Evolutionary conservation across 2,888 invertebrate species (phyloP), one percentile per base, ranked within the genome.

Genomic region (Drosophila nigritarsus): DNA sequence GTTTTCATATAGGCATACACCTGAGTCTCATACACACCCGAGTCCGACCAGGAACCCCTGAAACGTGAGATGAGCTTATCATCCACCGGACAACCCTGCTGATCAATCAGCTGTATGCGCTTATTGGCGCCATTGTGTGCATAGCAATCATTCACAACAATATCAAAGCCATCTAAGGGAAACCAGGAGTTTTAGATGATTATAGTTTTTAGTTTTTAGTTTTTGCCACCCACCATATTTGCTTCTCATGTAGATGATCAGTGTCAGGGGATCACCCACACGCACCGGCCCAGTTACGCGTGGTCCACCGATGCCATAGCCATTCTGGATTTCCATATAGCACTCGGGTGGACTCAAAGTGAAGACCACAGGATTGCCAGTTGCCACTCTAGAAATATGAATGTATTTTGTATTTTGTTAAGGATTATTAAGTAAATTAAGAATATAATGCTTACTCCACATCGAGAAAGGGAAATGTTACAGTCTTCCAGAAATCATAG

Each of bases 401-500:
- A 1, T 11, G 3, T 24, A 11, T 29, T 4, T 2, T 2, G n/a
- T 0, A 20, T 27, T 2, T 6, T 8, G 8, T 18, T 20, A 18
- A 13, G 7, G 2, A 9, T 15, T 9, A 9, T 24, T 2, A 13
- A 11, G 6, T 18, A 5, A 48, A 4, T 4, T 0, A 5, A 29
- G 13, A 3, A 24, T 18, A 11, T 38, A n/a, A 8, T 42, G 95
- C 97, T 96, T 93, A 98, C 98, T 98, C 98, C 65, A 98, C 98
- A 92, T 98, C 98, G 65, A 98, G 94, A 92, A 98, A 98, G 1
- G 98, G 98, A 93, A 98, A 98, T 0, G 98, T 98, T 45, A 98
- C 98, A 0, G 98, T 98, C 93, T 98, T 98, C 98, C 98, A 98
- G 94, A 98, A 98, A 93, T 98, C 98, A 91, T 98, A 98, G 66